Base-by-base conservation (phyloP, 2,797 vertebrate species). In the Brotula barbata region DNA sequence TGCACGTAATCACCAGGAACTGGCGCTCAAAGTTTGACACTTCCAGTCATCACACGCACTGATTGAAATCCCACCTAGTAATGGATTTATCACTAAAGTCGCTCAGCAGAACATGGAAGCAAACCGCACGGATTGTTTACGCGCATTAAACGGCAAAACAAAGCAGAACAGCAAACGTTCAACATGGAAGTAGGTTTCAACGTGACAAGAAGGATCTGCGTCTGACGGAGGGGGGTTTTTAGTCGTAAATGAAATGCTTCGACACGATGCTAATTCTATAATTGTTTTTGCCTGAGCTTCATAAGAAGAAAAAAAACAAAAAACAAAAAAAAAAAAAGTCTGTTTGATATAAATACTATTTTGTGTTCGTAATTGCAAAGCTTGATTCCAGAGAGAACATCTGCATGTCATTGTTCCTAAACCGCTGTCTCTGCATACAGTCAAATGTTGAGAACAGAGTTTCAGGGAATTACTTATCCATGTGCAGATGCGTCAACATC, bases 401-500 rank as follows among this genome's bases (percentile, higher is more conserved):
- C 78, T 85, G 85, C 33, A 64, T 81, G 73, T 75, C 60, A 69
- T 84, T 77, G 74, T 80, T 80, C 50, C 53, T 20, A 80, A 84
- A 85, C 78, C 75, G 58, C 80, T 79, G 82, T 84, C 71, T 83
- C 77, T 75, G 78, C 59, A 48, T 78, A 72, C 53, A 54, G 63
- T 72, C 66, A 71, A 37, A 82, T 58, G 69, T 64, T 46, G 59
- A 62, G 75, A 81, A 76, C 66, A 69, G 62, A 72, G 68, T 74
- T 82, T 72, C 62, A 68, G 71, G 44, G 74, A 80, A 81, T 81
- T 65, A 79, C 73, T 76, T 63, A 76, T 62, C 66, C 70, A 75
- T 75, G 68, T 77, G 68, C 52, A 41, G 47, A 77, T 54, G 52
- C 56, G 71, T 75, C 64, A 63, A 63, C 59, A 25, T 60, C 47